Base-by-base conservation (phyloP, 37 sponge, comb jelly and placozoan species). In the Tethya wilhelma region DNA sequence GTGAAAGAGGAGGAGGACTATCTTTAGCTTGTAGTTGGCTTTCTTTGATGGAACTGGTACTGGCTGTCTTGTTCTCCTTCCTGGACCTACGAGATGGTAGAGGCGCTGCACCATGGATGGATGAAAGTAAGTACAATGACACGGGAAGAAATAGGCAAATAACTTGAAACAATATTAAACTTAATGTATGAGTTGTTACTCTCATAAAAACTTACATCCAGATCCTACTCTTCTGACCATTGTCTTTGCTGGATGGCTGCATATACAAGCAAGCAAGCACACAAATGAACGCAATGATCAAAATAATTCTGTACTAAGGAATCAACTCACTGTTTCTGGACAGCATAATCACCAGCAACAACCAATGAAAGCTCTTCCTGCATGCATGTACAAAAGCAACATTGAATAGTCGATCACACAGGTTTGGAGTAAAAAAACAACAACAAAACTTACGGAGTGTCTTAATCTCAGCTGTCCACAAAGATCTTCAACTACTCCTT, bases 281-380 rank as follows among this genome's bases (percentile, higher is more conserved):
- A 59, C 46, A 60, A 30, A 64, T 20, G 30, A 70, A 30, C 14
- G 65, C 25, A 63, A 12, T 44, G 7, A 44, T 64, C 4, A 64
- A 33, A 64, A 4, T 29, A 14, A 49, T 49, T n/a, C 53, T 70
- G 6, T 70, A 19, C 5, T 32, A 29, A 4, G 14, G 20, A 28
- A 33, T 23, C 19, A 31, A 85, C 90, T 75, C 64, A 89, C 93
- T 85, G 89, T 77, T 88, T 82, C 45, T 79, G 59, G 14, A 90
- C 71, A 6, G 87, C 86, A 75, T 94, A 94, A 31, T 94, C 94
- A 34, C 87, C 88, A 62, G 94, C 90, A 30, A 90, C 94, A 43
- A 94, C 90, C 38, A 94, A 85, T 28, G 94, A 94, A 33, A 94
- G n/a, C 57, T 90, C 94, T 46, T 86, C 94, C 94, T 94, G 59